Evolutionary conservation across 1,140 invertebrate genomes (phyloP), one percentile per base, ranked within the genome.

Genomic region (Musca domestica): DNA sequence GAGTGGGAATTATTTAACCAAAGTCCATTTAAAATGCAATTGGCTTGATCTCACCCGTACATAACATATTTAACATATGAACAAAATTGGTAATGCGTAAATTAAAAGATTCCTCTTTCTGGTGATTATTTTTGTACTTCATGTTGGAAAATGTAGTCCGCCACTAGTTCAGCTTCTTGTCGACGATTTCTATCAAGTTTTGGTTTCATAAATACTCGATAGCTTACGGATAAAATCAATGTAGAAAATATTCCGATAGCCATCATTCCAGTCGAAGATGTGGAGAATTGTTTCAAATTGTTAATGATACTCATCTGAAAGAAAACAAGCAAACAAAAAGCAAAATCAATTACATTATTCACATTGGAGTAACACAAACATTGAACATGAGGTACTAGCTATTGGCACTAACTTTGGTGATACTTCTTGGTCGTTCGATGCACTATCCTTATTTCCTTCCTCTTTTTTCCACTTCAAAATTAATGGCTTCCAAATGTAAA

Each of bases 251-350:
- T 64, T 73, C 82, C 73, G 46, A 84, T 70, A 52, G 81, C 76
- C 78, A 82, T 69, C 72, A 81, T 19, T 67, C 81, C 73, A 73
- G 81, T 70, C 71, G 80, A 71, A 30, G 76, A 69, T 67, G 75
- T 67, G 65, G 82, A 69, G 67, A 76, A 70, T 54, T 66, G 67
- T 69, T 81, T 67, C 66, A 83, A 49, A 56, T 67, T 72, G 54
- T 78, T 85, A 71, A 76, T 83, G 71, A 73, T 72, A 65, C 71
- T 85, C 73, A 83, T 84, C 70, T 78, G 71, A 0, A 75, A 77
- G 64, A 61, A 70, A 47, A 47, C 20, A 70, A 47, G 34, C 20
- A 23, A 68, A 51, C 71, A 76, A 58, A 76, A 66, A 20, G 10
- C 34, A 2, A 69, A 61, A 30, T 73, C 76, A 66, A 71, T 75